Conservation (phyloP, 2,888 invertebrate species). For the Tenthredo amoena region DNA sequence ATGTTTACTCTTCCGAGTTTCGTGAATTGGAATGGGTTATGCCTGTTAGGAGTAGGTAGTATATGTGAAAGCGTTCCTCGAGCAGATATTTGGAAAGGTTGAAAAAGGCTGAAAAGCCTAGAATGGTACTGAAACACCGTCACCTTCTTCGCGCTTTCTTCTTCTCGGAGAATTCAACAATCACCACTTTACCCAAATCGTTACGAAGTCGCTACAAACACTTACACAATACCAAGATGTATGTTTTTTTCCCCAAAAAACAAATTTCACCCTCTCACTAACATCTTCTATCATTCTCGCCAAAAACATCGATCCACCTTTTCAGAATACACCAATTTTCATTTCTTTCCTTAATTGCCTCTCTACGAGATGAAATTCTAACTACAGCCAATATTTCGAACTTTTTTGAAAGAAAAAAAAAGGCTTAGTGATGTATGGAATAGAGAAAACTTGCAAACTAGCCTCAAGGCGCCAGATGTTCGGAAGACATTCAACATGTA, state of each 20-base stretch:
- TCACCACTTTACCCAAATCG: neutral
- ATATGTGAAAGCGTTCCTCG: constrained; percentile 32
- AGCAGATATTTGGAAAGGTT: constrained; percentile 48
- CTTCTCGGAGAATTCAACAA: neutral
- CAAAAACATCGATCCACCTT: no score
- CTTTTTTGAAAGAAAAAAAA: no score
- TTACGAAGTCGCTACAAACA: constrained; percentile 21
- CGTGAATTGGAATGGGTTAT: constrained; percentile 51
- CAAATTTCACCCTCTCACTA: neutral
- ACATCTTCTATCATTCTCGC: no score
- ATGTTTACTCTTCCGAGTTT: constrained; percentile 49
- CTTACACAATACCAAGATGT: neutral
- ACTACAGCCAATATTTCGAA: no score
- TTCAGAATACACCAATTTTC: no score
- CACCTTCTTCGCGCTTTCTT: neutral
- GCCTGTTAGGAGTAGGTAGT: constrained; percentile 3
- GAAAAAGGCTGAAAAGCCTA: constrained; percentile 18
- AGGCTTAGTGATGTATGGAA: neutral
- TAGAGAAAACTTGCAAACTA: neutral
- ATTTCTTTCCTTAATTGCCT: no score
- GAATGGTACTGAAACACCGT: neutral
- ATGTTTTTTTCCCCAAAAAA: neutral
- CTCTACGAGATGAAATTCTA: no score
- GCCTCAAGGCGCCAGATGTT: neutral
- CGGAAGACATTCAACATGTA: neutral